Evolutionary conservation across 1,140 invertebrate genomes (phyloP), one percentile per base, ranked within the genome.

Genomic region (Aphaenogaster rudis): DNA sequence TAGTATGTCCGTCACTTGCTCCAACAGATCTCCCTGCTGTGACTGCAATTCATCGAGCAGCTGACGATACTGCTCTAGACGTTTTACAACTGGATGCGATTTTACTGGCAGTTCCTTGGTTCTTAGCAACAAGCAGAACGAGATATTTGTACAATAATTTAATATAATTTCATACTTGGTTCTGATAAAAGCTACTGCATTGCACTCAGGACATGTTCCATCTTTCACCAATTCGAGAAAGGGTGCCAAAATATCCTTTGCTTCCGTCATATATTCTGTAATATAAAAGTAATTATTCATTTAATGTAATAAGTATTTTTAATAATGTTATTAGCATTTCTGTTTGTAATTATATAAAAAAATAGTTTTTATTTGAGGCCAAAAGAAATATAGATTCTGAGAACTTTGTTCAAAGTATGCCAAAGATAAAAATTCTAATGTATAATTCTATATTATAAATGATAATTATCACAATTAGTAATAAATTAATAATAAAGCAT

Each of bases 81-180:
- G 96, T 94, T 98, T 98, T 28, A 98, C 97, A 48, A 99, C 97
- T 48, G 98, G 98, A 96, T 99, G 99, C 86, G 97, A 97, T 90
- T 97, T 96, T 21, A 98, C 96, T 74, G 96, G 95, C 52, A 96
- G 94, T 88, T 96, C 97, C 93, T 97, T 97, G 61, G 97, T 96
- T 96, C 98, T 99, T 1, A 99, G 91, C 88, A 98, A 96, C 84
- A 99, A 93, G 95, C 99, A 99, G 95, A 98, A 99, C 42, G 96
- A 96, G 33, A 99, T 97, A 94, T 99, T 99, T 28, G 97, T 97
- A 89, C 97, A 98, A 93, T 99, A 99, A 94, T 98, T 98, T 86
- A 98, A 94, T 88, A 97, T 96, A 15, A 98, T 93, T 88, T 97
- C 96, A 93, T 97, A 97, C 91, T 98, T 97, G 7, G 96, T 96